Base-by-base conservation (phyloP, 2,113 vertebrate species). In the Rhizomys pruinosus region DNA sequence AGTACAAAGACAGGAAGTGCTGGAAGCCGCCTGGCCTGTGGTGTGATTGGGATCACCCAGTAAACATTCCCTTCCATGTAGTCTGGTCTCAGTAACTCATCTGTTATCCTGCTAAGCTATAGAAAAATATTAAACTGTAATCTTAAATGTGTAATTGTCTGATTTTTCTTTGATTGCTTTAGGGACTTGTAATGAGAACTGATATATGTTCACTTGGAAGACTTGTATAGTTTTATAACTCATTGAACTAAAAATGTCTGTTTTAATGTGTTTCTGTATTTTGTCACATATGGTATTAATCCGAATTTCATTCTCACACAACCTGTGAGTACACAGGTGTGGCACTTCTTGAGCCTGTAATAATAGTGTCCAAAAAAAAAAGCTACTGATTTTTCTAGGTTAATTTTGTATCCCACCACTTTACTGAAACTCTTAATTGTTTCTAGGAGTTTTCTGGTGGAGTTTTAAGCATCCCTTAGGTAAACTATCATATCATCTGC, bases 11-110 rank as follows among this genome's bases (percentile, higher is more conserved):
- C n/a, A n/a, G n/a, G n/a, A n/a, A n/a, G n/a, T n/a, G n/a, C n/a
- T n/a, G n/a, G n/a, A n/a, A n/a, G n/a, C n/a, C n/a, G n/a, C n/a
- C n/a, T n/a, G n/a, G n/a, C n/a, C n/a, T n/a, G n/a, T n/a, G n/a
- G n/a, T n/a, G n/a, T n/a, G n/a, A n/a, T n/a, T n/a, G 99, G 99
- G 63, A 99, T 99, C 57, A 55, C 99, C 0, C 97, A 98, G 93
- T 97, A 89, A 97, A 82, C 92, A 87, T 93, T 95, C 92, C 94
- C 61, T 82, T 7, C 25, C 57, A 3, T 34, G 11, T 63, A n/a
- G 15, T 94, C 90, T 25, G 73, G 84, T 90, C 87, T 92, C 68
- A 44, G 61, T 74, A 73, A 68, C 47, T 64, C 84, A 73, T 87
- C 27, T 90, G 73, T 91, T 73, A 37, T 47, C 90, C 64, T 89